Evolutionary conservation across 2,888 invertebrate genomes (phyloP).

Genomic region (Hofmannophila pseudospretella): DNA sequence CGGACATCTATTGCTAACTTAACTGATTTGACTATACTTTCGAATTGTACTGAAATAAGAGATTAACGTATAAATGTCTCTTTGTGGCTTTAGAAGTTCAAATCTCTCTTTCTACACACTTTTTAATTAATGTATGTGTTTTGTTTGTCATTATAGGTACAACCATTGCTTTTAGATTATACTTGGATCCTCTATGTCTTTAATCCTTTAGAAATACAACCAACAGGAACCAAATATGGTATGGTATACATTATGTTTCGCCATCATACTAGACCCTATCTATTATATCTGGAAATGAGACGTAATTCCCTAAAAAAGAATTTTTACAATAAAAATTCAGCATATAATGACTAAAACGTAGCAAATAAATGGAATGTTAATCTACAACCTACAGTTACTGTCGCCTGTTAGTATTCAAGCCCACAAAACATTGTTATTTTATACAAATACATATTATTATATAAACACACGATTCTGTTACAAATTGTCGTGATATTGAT

Average conservation of each 20-base stretch:
- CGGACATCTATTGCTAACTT: constrained; percentile 3
- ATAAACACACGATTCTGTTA: background rate
- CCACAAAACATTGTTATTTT: constrained; percentile 11
- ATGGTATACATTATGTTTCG: background rate
- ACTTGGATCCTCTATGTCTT: too few species aligned
- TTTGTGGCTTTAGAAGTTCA: background rate
- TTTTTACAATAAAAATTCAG: constrained; percentile 6
- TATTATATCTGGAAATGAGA: background rate
- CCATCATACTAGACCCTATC: background rate
- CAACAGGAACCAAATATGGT: too few species aligned
- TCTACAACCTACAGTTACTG: constrained; percentile 54
- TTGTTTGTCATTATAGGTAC: too few species aligned
- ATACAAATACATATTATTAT: constrained; percentile 17
- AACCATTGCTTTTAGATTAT: too few species aligned
- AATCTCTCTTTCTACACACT: too few species aligned
- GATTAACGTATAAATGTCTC: constrained; percentile 1
- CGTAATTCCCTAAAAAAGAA: constrained; percentile 3
- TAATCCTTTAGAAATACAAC: too few species aligned
- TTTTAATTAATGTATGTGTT: too few species aligned
- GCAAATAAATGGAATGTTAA: constrained; percentile 54
- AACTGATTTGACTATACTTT: background rate
- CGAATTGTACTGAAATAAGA: constrained; percentile 1
- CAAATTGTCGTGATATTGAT: background rate
- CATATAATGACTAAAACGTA: constrained; percentile 8
- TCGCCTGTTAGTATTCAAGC: constrained; percentile 36